Evolutionary conservation across 1,140 invertebrate genomes (phyloP).

Genomic region (Cotesia chilonis): DNA sequence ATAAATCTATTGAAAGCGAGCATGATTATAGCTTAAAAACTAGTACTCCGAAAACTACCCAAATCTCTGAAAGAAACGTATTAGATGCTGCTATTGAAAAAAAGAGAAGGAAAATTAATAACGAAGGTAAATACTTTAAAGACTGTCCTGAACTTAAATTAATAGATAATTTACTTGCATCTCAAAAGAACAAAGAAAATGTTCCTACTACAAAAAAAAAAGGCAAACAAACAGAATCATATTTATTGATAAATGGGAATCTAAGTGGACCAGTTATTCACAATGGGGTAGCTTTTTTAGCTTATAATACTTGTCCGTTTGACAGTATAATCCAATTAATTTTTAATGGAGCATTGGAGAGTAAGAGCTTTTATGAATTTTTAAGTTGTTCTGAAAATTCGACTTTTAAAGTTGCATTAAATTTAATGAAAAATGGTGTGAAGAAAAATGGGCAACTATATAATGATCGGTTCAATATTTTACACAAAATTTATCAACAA

Average conservation of each 20-base stretch:
- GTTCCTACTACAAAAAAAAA: neutral
- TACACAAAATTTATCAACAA: neutral
- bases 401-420: neutral
- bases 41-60: too few species aligned
- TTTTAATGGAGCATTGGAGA: neutral
- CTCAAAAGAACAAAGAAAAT: neutral
- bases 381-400: neutral
- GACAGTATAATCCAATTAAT: neutral
- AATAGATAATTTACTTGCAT: neutral
- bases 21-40: neutral
- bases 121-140: constrained; percentile 1
- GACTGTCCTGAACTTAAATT: neutral
- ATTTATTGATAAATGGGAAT: neutral
- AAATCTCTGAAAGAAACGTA: too few species aligned
- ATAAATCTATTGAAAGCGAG: too few species aligned
- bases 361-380: neutral
- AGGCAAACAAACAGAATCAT: neutral
- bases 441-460: neutral
- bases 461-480: neutral
- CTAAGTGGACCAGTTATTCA: neutral
- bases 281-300: neutral
- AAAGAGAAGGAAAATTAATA: neutral
- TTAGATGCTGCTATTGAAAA: too few species aligned
- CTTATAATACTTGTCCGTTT: constrained; percentile 3
- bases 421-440: neutral